Conservation (phyloP, 2,797 vertebrate genomes). For the Mionectes olivaceus region DNA sequence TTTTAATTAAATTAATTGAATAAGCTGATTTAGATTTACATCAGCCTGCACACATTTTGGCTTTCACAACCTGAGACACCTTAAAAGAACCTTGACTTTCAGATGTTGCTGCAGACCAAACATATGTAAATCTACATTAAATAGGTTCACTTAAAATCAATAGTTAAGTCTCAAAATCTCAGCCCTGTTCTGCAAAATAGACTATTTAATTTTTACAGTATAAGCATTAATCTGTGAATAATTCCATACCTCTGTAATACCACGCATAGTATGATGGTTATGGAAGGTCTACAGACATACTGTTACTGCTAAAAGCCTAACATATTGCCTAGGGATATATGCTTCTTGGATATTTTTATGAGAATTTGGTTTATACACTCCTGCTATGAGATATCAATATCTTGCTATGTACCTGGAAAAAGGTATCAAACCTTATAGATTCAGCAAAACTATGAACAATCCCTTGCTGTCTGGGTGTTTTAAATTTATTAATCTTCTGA, state of each 20-base stretch:
- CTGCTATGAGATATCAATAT: conserved; percentile 13
- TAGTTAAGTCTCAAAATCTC: background rate
- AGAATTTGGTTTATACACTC: conserved; percentile 5
- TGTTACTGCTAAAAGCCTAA: conserved; percentile 6
- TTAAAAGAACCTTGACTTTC: background rate
- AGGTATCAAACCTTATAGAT: background rate
- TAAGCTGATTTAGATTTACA: background rate
- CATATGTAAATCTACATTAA: background rate
- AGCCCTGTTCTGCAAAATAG: background rate
- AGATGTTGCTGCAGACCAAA: background rate
- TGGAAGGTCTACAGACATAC: background rate
- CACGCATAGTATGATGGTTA: background rate
- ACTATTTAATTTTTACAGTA: background rate
- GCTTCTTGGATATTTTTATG: conserved; percentile 14
- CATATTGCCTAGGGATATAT: background rate
- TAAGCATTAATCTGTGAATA: conserved; percentile 7
- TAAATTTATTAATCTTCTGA: conserved; percentile 14
- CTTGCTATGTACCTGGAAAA: background rate
- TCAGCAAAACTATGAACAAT: conserved; percentile 24
- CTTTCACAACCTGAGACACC: background rate
- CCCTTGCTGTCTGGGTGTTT: background rate
- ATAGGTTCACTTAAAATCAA: background rate
- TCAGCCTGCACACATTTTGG: background rate
- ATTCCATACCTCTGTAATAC: background rate
- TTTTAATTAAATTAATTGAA: background rate